Conservation (phyloP, 2,113 vertebrate species). For the Heptranchias perlo region DNA sequence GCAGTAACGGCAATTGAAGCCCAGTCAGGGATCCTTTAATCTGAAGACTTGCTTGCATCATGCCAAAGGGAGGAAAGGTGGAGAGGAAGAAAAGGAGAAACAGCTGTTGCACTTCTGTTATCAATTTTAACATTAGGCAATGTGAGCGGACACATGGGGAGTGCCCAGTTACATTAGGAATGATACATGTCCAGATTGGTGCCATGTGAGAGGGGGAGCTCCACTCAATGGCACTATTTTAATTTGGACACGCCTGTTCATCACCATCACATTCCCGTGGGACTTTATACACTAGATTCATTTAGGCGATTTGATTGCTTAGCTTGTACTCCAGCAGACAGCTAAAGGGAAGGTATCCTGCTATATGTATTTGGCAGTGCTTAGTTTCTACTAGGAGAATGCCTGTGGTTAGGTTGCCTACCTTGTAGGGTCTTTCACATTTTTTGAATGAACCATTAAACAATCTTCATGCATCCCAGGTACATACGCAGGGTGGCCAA, state of each 20-base stretch:
- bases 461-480: neutral
- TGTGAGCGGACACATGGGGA: neutral
- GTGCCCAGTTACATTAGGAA: neutral
- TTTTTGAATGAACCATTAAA: neutral
- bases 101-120: neutral
- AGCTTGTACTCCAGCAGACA: neutral
- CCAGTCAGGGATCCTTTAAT: neutral
- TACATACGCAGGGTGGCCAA: neutral
- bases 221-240: neutral
- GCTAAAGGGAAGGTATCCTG: neutral
- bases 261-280: neutral
- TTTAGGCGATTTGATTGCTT: too few relatives aligned
- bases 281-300: neutral
- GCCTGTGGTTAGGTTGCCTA: neutral
- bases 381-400: neutral
- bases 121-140: neutral
- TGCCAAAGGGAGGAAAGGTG: neutral
- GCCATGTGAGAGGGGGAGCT: neutral
- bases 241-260: neutral
- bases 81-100: constrained; percentile 16
- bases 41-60: constrained; percentile 8
- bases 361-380: neutral
- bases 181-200: neutral
- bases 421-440: neutral
- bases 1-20: constrained; percentile 7